These are phyloP conservation scores for Papilio dardanus DNA, from an alignment of 1,140 invertebrate genomes.

Conservation along the genomic window DNA sequence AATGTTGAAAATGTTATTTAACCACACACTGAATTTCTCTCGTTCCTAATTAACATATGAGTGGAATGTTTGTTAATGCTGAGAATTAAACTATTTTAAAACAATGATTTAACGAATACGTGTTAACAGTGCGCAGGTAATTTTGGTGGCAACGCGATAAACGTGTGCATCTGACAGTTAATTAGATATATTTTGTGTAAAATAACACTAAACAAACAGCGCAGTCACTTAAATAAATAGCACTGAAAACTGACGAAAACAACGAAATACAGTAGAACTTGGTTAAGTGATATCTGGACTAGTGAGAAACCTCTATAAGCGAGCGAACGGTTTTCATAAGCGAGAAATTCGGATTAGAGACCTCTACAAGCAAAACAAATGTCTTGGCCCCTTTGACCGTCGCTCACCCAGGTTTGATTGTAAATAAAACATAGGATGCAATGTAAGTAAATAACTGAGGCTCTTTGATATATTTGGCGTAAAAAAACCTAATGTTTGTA, in stretches of 20 bases:
- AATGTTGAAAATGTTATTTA: neutral
- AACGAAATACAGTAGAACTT: too few relatives aligned
- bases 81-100: neutral
- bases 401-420: too few relatives aligned
- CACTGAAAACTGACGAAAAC: neutral
- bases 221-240: neutral
- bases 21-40: neutral
- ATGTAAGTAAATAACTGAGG: too few relatives aligned
- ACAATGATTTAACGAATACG: neutral
- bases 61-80: neutral
- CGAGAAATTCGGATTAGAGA: too few relatives aligned
- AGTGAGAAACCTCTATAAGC: too few relatives aligned
- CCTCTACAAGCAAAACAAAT: too few relatives aligned
- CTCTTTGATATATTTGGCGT: too few relatives aligned
- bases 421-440: too few relatives aligned
- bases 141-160: constrained; percentile 14
- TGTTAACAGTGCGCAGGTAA: neutral
- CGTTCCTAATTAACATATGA: neutral
- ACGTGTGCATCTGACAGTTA: constrained; percentile 29
- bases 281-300: too few relatives aligned
- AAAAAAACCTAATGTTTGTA: too few relatives aligned
- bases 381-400: too few relatives aligned
- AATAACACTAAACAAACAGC: neutral
- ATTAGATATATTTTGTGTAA: constrained; percentile 26
- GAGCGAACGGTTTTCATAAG: too few relatives aligned